Conservation (phyloP, 2,888 invertebrate genomes). For the Drosophila imparisetae region DNA sequence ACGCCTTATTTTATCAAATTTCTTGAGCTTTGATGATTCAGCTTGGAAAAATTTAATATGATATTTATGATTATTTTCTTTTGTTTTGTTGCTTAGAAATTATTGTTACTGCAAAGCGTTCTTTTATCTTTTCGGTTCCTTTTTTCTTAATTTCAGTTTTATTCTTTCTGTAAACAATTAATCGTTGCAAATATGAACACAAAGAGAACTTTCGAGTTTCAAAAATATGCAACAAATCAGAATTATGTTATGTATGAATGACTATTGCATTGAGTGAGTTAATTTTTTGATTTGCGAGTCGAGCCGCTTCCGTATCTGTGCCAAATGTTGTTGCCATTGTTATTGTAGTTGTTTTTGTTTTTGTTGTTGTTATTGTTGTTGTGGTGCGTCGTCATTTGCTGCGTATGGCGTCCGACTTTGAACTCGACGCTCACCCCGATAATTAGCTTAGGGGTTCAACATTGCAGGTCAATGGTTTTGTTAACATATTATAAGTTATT, state of each 20-base stretch:
- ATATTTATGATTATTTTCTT: not conserved
- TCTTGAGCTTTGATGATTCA: not conserved
- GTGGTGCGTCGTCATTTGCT: conserved; percentile 22
- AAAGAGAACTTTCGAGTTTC: no score
- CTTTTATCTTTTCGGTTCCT: not conserved
- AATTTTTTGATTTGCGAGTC: not conserved
- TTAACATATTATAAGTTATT: conserved; percentile 80
- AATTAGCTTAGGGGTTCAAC: conserved; percentile 82
- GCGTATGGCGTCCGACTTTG: conserved; percentile 33
- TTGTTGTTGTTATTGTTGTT: conserved; percentile 20
- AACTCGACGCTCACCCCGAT: conserved; percentile 65
- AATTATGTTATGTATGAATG: not conserved
- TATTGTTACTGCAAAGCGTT: not conserved
- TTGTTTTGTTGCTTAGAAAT: not conserved
- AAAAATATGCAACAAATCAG: not conserved
- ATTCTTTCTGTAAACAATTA: not conserved
- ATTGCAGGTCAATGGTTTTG: conserved; percentile 79
- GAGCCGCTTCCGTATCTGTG: conserved; percentile 19
- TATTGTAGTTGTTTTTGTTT: conserved; percentile 4
- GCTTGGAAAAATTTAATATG: not conserved
- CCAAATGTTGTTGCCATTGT: conserved; percentile 17
- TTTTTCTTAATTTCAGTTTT: not conserved
- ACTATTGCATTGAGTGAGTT: not conserved
- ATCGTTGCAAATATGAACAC: not conserved
- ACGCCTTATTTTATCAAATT: not conserved